Evolutionary conservation across 2,888 invertebrate species (phyloP).

Genomic region (Aelia acuminata): DNA sequence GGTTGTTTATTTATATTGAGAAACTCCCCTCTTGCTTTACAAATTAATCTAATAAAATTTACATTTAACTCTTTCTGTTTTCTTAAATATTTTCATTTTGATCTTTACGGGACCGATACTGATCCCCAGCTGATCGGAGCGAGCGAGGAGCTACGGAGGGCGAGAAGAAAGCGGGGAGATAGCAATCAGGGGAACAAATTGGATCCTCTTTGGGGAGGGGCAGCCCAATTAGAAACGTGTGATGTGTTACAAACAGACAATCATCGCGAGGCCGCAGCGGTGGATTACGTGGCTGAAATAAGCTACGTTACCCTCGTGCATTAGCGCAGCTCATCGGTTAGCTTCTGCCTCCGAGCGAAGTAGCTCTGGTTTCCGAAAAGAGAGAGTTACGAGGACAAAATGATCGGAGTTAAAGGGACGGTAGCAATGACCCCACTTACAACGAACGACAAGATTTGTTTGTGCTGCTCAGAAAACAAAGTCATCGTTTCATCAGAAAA

Average conservation of each 20-base stretch:
- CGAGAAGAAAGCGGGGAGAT: not conserved
- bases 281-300: slow-evolving; percentile 49
- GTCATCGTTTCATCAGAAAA: too few relatives aligned
- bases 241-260: slow-evolving; percentile 56
- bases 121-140: too few relatives aligned
- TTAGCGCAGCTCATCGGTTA: not conserved
- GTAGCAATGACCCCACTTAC: not conserved
- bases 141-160: not conserved
- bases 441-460: not conserved
- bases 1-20: too few relatives aligned
- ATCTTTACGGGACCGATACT: too few relatives aligned
- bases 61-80: too few relatives aligned
- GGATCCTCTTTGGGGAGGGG: slow-evolving; percentile 13
- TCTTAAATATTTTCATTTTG: too few relatives aligned
- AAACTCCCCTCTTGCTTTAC: too few relatives aligned
- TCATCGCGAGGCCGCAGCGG: slow-evolving; percentile 45
- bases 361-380: not conserved
- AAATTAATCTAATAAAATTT: too few relatives aligned
- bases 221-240: slow-evolving; percentile 55
- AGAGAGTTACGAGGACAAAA: not conserved
- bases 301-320: not conserved
- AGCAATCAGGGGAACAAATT: slow-evolving; percentile 55
- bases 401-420: not conserved
- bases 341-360: not conserved
- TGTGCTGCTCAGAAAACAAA: too few relatives aligned